Conservation (phyloP, 2,888 invertebrate species). For the Dyspetes luteomarginatus region DNA sequence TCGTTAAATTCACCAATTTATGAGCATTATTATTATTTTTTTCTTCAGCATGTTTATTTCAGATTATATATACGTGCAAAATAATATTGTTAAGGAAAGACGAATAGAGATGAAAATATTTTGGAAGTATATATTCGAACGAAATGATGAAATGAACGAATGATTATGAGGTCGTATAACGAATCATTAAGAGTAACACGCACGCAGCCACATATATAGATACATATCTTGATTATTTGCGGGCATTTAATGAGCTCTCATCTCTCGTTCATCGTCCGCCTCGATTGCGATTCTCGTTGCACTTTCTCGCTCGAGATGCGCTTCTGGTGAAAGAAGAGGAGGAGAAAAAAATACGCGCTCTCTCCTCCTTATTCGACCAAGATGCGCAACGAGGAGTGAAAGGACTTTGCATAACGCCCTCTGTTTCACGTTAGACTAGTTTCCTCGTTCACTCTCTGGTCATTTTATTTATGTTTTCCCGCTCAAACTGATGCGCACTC, state of each 20-base stretch:
- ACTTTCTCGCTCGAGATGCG: conserved; percentile 66
- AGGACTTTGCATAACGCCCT: conserved; percentile 65
- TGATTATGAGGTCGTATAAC: conserved; percentile 28
- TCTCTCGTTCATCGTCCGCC: conserved; percentile 34
- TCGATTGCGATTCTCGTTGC: conserved; percentile 63
- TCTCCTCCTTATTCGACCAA: conserved; percentile 36
- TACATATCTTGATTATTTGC: conserved; percentile 39
- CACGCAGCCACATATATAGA: conserved; percentile 1
- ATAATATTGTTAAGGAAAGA: no score
- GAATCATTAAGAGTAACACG: conserved; percentile 6
- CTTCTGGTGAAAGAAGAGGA: conserved; percentile 38
- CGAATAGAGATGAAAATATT: background rate
- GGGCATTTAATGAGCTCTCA: conserved; percentile 56
- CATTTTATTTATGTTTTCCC: conserved; percentile 42
- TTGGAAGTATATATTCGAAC: background rate
- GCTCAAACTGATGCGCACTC: conserved; percentile 15
- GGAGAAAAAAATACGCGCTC: conserved; percentile 23
- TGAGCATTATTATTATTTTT: no score
- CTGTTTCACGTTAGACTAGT: conserved; percentile 43
- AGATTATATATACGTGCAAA: background rate
- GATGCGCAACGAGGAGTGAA: conserved; percentile 65
- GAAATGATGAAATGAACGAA: background rate
- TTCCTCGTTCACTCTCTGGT: conserved; percentile 31
- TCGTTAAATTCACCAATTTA: no score
- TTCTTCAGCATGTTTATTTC: no score